These are phyloP conservation scores for Yasuhikotakia modesta DNA, from an alignment of 2,797 vertebrate species.

Conservation along the genomic window DNA sequence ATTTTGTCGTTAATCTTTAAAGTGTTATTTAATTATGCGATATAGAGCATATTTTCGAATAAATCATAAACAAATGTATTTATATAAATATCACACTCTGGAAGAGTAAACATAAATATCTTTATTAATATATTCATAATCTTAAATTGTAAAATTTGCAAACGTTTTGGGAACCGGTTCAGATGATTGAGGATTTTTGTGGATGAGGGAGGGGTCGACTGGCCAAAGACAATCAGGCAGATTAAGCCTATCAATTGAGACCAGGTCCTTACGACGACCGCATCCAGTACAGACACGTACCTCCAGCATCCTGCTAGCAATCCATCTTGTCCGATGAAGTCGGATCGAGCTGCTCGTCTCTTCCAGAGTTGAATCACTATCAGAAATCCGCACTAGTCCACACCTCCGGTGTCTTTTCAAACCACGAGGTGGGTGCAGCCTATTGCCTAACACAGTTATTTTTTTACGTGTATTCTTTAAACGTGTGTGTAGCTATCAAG, in stretches of 20 bases:
- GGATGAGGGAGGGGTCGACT: conserved; percentile 51
- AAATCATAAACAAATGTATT: too few species aligned
- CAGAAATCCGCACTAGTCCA: conserved; percentile 26
- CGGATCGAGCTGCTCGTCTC: conserved; percentile 42
- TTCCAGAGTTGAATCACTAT: conserved; percentile 18
- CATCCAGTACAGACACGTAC: conserved; percentile 72
- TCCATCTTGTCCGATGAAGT: conserved; percentile 60
- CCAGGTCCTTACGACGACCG: conserved; percentile 75
- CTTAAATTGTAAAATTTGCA: background rate
- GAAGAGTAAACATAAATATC: too few species aligned
- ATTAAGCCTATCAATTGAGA: conserved; percentile 70
- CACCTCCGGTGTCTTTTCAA: conserved; percentile 59
- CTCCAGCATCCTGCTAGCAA: conserved; percentile 50
- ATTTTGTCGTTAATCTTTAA: too few species aligned
- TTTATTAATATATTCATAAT: too few species aligned
- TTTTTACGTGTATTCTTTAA: conserved; percentile 48
- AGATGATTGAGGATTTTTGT: background rate
- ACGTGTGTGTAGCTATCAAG: conserved; percentile 43
- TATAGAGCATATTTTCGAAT: background rate
- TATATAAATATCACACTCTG: too few species aligned
- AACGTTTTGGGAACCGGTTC: background rate
- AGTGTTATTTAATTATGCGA: too few species aligned
- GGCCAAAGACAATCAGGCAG: conserved; percentile 66
- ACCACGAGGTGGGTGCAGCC: conserved; percentile 77
- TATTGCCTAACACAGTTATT: conserved; percentile 55